A percentile compares a stretch with the other conserved stretches of the same genome.
phyloP scores from a whole-genome alignment of 2,888 invertebrate species.

The Caenorhabditis angaria region DNA sequence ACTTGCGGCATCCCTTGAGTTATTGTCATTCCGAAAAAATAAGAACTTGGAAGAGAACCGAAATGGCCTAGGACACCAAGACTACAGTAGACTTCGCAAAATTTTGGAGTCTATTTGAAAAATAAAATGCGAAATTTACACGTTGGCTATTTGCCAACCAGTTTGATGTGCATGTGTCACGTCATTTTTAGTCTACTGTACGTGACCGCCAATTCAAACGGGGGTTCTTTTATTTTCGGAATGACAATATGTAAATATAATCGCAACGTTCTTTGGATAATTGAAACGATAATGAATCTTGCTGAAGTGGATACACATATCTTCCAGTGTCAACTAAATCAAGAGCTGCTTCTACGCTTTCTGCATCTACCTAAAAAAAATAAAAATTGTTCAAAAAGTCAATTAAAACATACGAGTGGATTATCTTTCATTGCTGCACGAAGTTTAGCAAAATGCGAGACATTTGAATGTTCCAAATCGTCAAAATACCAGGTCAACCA shows the following conservation, averaged over 20 bases:
- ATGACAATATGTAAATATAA: conserved; percentile 58
- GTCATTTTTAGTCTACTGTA: no score
- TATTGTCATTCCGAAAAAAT: no score
- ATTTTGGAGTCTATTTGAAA: no score
- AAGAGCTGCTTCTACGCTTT: conserved; percentile 54
- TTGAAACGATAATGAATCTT: conserved; percentile 59
- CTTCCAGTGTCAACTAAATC: conserved; percentile 60
- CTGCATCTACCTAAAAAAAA: conserved; percentile 29
- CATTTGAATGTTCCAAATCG: conserved; percentile 45
- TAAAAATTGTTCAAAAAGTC: neutral
- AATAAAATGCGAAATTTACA: no score
- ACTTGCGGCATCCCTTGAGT: conserved; percentile 55
- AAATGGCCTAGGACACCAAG: no score
- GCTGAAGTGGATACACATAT: conserved; percentile 61
- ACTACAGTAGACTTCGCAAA: no score
- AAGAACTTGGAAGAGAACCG: no score
- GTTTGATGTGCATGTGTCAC: no score
- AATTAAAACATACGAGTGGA: conserved; percentile 40
- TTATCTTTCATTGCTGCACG: conserved; percentile 48
- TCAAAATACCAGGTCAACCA: conserved; percentile 58
- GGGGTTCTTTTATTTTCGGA: no score
- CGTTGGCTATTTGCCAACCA: no score
- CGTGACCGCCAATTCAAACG: no score
- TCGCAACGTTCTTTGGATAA: conserved; percentile 54
- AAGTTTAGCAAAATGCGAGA: conserved; percentile 45